Conservation (phyloP, 2,113 vertebrate genomes). For the Cyanistes caeruleus region DNA sequence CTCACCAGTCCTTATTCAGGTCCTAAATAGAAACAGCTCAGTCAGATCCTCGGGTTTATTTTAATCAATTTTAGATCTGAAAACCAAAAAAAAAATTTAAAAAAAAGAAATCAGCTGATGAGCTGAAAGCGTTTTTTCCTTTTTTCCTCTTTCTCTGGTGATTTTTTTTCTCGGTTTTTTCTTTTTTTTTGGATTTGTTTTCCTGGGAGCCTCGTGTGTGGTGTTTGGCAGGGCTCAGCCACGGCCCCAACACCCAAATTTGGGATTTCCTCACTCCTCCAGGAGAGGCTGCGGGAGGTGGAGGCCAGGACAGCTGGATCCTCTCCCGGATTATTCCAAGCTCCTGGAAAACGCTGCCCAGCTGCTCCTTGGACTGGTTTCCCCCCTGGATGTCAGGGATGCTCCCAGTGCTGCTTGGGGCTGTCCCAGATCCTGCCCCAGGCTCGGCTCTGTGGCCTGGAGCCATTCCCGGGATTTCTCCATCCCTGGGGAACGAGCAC, state of each 20-base stretch:
- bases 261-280: not conserved
- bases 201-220: rapidly evolving
- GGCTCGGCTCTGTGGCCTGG: not conserved
- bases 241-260: rapidly evolving
- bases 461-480: not conserved
- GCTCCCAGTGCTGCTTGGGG: rapidly evolving
- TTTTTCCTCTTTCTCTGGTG: not conserved
- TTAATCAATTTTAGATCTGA: slow-evolving; percentile 55
- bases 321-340: not conserved
- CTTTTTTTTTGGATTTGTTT: not conserved
- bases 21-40: slow-evolving; percentile 58
- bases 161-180: rapidly evolving
- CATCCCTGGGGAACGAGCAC: not conserved
- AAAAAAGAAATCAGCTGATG: not conserved
- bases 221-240: not conserved
- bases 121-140: not conserved
- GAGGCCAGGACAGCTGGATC: not conserved
- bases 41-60: slow-evolving; percentile 47
- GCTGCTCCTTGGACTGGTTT: not conserved
- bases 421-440: not conserved
- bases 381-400: not conserved
- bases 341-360: not conserved
- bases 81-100: not conserved
- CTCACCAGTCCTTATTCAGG: slow-evolving; percentile 21
- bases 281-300: not conserved